Conservation (phyloP, 2,113 vertebrate species). For the Xenopus laevis region DNA sequence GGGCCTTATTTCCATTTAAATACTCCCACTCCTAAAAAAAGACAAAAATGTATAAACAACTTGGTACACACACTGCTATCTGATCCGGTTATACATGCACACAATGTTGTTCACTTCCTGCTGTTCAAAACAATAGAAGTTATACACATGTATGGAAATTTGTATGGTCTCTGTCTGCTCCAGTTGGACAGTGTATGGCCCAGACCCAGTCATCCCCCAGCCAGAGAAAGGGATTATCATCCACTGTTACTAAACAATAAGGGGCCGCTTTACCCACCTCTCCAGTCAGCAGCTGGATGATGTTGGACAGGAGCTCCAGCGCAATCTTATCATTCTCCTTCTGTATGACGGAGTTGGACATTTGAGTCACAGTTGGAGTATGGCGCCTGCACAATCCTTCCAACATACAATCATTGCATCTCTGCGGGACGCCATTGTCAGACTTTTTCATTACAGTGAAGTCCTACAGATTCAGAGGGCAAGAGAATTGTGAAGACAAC, state of each 20-base stretch:
- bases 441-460: neutral
- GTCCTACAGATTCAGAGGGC: neutral
- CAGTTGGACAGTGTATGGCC: neutral
- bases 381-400: neutral
- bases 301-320: neutral
- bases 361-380: neutral
- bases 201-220: neutral
- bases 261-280: neutral
- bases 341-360: neutral
- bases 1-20: constrained; percentile 7
- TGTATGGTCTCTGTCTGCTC: too few relatives aligned
- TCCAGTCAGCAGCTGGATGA: constrained; percentile 23
- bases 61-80: too few relatives aligned
- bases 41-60: neutral
- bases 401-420: neutral
- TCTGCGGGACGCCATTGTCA: neutral
- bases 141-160: too few relatives aligned
- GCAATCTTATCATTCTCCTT: neutral
- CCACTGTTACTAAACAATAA: neutral
- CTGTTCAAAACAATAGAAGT: too few relatives aligned
- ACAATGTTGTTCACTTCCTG: too few relatives aligned
- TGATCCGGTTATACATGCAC: too few relatives aligned
- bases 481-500: neutral
- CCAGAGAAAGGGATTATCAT: neutral
- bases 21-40: constrained; percentile 26